phyloP scores from a whole-genome alignment of 2,113 vertebrate species.

The Uria aalge region DNA sequence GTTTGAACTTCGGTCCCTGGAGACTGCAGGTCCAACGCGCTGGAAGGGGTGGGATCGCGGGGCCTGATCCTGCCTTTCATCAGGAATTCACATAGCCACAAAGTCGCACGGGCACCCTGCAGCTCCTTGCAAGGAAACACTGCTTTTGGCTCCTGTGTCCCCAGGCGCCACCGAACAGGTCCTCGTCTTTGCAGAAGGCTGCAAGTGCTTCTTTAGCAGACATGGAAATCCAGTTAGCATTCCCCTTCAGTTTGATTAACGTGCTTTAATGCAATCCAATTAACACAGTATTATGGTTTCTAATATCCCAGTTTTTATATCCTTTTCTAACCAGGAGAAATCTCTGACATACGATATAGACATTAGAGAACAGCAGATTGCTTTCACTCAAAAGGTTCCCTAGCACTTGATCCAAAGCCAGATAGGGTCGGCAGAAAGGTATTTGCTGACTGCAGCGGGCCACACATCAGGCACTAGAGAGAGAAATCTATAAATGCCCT shows the following conservation, averaged over 20 bases:
- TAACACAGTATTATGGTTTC: slow-evolving; percentile 45
- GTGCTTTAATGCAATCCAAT: slow-evolving; percentile 47
- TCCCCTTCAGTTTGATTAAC: slow-evolving; percentile 43
- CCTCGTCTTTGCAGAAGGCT: neutral
- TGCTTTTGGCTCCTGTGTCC: neutral
- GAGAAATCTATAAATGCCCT: slow-evolving; percentile 1
- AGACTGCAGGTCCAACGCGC: neutral
- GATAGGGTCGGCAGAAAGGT: slow-evolving; percentile 23
- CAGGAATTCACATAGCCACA: neutral
- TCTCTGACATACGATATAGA: slow-evolving; percentile 1
- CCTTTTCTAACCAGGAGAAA: slow-evolving; percentile 22
- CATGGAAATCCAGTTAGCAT: slow-evolving; percentile 4
- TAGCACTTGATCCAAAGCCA: neutral
- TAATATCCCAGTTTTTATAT: slow-evolving; percentile 15
- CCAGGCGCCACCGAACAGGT: neutral
- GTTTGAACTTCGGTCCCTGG: neutral
- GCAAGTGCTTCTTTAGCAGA: neutral
- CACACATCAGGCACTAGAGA: neutral
- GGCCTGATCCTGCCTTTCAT: neutral
- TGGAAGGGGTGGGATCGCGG: neutral
- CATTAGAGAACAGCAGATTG: neutral
- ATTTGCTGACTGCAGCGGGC: slow-evolving; percentile 12
- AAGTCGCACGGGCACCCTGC: neutral
- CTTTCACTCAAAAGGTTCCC: neutral
- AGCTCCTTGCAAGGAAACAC: neutral